Conservation (phyloP, 1,140 invertebrate species). For the Galleria mellonella region DNA sequence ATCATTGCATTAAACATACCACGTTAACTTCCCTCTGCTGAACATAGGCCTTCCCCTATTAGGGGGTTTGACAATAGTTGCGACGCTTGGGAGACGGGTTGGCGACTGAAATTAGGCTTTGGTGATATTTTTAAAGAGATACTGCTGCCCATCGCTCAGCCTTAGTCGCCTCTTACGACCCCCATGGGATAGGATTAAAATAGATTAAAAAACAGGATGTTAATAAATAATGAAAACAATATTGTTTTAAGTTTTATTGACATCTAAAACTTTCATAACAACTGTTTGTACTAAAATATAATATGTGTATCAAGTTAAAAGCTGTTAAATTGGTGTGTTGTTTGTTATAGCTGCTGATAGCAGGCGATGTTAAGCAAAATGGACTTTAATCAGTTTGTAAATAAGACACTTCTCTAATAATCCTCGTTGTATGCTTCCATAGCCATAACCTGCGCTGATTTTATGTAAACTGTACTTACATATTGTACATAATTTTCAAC, state of each 20-base stretch:
- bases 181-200: too few relatives aligned
- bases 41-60: too few relatives aligned
- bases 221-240: conserved; percentile 23
- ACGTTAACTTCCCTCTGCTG: too few relatives aligned
- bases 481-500: conserved; percentile 19
- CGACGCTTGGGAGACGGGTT: too few relatives aligned
- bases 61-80: too few relatives aligned
- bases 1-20: too few relatives aligned
- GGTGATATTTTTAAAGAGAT: too few relatives aligned
- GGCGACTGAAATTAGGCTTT: too few relatives aligned
- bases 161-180: too few relatives aligned
- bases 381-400: conserved; percentile 30
- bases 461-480: conserved; percentile 15
- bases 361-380: conserved; percentile 51
- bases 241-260: conserved; percentile 63
- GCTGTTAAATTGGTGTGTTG: conserved; percentile 59
- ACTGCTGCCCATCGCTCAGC: too few relatives aligned
- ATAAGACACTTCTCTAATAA: conserved; percentile 37
- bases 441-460: conserved; percentile 12
- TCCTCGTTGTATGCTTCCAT: conserved; percentile 25
- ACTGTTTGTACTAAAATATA: conserved; percentile 73
- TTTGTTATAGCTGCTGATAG: conserved; percentile 36
- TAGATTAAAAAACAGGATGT: too few relatives aligned
- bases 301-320: conserved; percentile 67
- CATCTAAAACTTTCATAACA: conserved; percentile 70